Evolutionary conservation across 64 coral and sea anemone species (phyloP).

Genomic region (Montipora capricornis): DNA sequence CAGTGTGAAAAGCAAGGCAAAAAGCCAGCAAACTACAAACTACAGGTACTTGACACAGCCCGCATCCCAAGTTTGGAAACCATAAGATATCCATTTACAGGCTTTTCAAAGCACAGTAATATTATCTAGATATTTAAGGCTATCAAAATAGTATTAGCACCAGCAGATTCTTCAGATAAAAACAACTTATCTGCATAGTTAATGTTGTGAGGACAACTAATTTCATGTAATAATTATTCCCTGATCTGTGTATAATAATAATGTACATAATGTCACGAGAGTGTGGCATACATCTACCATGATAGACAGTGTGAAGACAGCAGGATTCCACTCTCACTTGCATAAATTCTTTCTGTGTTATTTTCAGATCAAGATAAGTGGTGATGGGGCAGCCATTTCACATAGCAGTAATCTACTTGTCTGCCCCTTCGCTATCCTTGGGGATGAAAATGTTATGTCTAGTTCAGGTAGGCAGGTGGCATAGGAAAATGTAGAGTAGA

Average conservation of each 20-base stretch:
- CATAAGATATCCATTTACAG: background rate
- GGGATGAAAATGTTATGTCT: background rate
- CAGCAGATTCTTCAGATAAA: background rate
- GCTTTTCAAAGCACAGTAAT: background rate
- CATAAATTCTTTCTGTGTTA: background rate
- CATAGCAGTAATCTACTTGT: slow-evolving; percentile 1
- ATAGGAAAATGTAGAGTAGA: background rate
- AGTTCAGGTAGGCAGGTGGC: background rate
- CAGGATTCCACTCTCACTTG: background rate
- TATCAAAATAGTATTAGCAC: slow-evolving; percentile 1
- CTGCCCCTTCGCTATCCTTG: background rate
- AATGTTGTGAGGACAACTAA: background rate
- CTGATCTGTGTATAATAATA: slow-evolving; percentile 1
- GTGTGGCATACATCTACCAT: background rate
- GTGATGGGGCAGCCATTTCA: background rate
- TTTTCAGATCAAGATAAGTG: background rate
- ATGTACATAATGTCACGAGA: background rate
- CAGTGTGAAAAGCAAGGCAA: background rate
- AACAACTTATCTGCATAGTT: slow-evolving; percentile 1
- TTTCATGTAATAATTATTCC: background rate
- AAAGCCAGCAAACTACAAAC: background rate
- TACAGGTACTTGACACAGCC: background rate
- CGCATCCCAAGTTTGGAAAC: background rate
- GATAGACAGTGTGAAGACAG: background rate
- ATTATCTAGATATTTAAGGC: background rate